Evolutionary conservation across 2,113 vertebrate genomes (phyloP), one percentile per base, ranked within the genome.

Genomic region (Bombycilla garrulus): DNA sequence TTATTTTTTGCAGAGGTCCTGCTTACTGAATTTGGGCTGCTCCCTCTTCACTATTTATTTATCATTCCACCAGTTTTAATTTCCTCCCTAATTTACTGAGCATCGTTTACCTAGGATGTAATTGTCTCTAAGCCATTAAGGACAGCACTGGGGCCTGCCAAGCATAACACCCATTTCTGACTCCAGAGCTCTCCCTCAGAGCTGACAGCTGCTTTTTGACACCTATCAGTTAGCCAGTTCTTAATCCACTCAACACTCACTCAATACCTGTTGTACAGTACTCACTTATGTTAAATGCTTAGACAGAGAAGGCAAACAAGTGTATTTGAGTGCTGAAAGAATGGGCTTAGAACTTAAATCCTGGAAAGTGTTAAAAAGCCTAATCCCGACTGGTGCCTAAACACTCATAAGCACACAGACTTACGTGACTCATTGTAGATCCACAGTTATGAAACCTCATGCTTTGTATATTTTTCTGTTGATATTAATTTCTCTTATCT

Each of bases 391-490:
- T 81, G 83, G 86, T 95, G 91, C 84, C 95, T 91, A 57, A 95
- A 93, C 11, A 7, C 65, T 95, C 60, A 81, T 0, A 81, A 91
- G 31, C 69, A 53, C 4, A 2, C 57, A 93, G 86, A 86, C 24
- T 93, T 93, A 61, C 9, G 24, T 78, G 76, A 86, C 85, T 84
- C 60, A 48, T 20, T 76, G 90, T 81, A 85, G 84, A 81, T 84
- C 83, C 19, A 4, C 66, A 57, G 73, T 93, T 92, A 95, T 85
- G 89, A 96, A 97, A 96, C 53, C 31, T 91, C 70, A 85, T 23
- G 28, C 84, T 92, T 93, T 92, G 95, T 95, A 7, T 95, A 90
- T 95, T 96, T 95, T 97, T 84, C 33, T 73, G 42, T 93, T 87
- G 92, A 95, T 93, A 95, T 58, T 92, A 86, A 28, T 92, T 92